Conservation (phyloP, 2,113 vertebrate genomes). For the Mesoclemmys tuberculata region DNA sequence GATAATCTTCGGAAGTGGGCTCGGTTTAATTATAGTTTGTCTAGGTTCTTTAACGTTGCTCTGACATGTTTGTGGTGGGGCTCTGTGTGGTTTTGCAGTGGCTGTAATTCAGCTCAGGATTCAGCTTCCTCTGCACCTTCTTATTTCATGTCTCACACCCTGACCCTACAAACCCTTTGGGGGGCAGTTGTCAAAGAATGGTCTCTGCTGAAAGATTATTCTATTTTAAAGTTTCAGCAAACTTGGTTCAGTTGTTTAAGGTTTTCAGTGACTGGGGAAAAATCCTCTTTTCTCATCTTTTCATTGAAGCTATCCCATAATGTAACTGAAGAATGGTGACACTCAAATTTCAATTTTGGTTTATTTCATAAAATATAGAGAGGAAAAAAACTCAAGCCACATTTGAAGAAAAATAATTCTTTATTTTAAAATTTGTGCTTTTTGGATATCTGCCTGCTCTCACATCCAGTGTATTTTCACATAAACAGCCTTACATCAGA, state of each 20-base stretch:
- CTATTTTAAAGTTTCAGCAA: not conserved
- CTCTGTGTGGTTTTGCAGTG: not conserved
- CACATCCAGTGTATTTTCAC: not conserved
- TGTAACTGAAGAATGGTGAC: not conserved
- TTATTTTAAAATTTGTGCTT: not conserved
- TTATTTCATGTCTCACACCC: not conserved
- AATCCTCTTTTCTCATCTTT: not conserved
- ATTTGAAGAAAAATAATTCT: not conserved
- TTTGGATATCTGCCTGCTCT: accelerated
- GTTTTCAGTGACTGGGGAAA: not conserved
- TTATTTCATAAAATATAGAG: accelerated
- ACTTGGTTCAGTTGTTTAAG: not conserved
- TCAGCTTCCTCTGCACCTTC: not conserved
- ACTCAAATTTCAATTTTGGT: not conserved
- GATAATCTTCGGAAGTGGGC: not conserved
- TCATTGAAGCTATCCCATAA: accelerated
- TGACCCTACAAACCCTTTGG: not conserved
- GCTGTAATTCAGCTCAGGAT: not conserved
- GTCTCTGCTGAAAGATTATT: not conserved
- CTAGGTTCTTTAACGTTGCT: not conserved
- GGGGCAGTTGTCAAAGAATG: not conserved
- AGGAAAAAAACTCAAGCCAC: not conserved
- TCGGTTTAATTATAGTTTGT: not conserved
- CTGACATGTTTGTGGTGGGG: not conserved
- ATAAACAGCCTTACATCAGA: conserved; percentile 79